Evolutionary conservation across 2,113 vertebrate species (phyloP).

Genomic region (Sebastes fasciatus): DNA sequence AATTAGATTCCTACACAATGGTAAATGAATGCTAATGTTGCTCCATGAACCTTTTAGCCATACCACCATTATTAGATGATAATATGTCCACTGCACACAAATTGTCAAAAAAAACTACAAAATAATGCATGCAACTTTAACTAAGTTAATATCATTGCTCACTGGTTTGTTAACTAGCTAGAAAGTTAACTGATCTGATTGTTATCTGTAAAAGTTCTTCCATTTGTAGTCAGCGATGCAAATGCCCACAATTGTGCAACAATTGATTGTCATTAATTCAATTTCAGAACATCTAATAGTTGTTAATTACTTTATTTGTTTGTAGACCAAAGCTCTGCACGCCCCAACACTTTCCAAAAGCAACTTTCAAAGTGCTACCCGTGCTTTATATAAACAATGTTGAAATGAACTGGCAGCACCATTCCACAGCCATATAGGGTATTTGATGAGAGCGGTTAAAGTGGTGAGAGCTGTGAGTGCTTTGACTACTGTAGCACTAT

Average conservation of each 20-base stretch:
- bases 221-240: neutral
- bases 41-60: neutral
- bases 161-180: too few species aligned
- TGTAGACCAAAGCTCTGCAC: too few species aligned
- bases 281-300: neutral
- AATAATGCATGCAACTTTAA: neutral
- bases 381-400: neutral
- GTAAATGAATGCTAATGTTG: neutral
- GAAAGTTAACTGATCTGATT: neutral
- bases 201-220: neutral
- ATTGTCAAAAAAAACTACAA: neutral
- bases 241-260: neutral
- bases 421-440: neutral
- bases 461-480: neutral
- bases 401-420: neutral
- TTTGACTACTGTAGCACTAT: neutral
- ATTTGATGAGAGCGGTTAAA: constrained; percentile 1
- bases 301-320: too few species aligned
- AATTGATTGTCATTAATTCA: too few species aligned
- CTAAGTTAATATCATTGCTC: neutral
- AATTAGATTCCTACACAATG: neutral
- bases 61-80: neutral
- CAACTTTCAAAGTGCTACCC: neutral
- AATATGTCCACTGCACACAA: neutral
- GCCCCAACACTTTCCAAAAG: neutral